Conservation (phyloP, 2,113 vertebrate species). For the Proterorhinus semilunaris region DNA sequence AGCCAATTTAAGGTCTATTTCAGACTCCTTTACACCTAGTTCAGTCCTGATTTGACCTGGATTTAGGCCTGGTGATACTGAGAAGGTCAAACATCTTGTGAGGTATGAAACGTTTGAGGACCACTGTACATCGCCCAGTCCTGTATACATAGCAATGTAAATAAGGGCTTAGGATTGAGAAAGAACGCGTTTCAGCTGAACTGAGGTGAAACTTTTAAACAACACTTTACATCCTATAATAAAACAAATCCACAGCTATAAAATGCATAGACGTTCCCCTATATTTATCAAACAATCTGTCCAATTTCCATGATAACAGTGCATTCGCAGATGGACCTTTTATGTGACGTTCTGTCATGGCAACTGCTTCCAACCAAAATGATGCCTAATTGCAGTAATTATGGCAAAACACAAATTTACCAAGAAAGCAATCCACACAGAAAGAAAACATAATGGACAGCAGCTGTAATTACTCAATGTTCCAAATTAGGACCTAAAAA, state of each 20-base stretch:
- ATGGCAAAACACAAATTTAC: conserved; percentile 2
- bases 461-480: conserved; percentile 15
- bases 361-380: conserved; percentile 14
- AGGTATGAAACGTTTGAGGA: too few species aligned
- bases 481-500: conserved; percentile 2
- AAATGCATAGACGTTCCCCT: neutral
- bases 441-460: conserved; percentile 10
- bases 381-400: conserved; percentile 21
- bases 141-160: too few species aligned
- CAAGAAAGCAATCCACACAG: conserved; percentile 6
- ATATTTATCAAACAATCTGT: conserved; percentile 31
- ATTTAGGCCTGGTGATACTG: too few species aligned
- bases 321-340: conserved; percentile 30
- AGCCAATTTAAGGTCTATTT: too few species aligned
- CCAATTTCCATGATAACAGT: conserved; percentile 10
- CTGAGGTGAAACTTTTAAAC: neutral
- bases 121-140: too few species aligned
- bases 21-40: too few species aligned
- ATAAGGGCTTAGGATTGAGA: too few species aligned
- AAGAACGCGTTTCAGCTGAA: neutral
- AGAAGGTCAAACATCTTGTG: too few species aligned
- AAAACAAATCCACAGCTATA: conserved; percentile 8
- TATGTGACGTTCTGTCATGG: conserved; percentile 17
- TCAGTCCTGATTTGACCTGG: too few species aligned
- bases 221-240: neutral